Base-by-base conservation (phyloP, 1,140 invertebrate species). In the Ptiloglossa arizonensis region DNA sequence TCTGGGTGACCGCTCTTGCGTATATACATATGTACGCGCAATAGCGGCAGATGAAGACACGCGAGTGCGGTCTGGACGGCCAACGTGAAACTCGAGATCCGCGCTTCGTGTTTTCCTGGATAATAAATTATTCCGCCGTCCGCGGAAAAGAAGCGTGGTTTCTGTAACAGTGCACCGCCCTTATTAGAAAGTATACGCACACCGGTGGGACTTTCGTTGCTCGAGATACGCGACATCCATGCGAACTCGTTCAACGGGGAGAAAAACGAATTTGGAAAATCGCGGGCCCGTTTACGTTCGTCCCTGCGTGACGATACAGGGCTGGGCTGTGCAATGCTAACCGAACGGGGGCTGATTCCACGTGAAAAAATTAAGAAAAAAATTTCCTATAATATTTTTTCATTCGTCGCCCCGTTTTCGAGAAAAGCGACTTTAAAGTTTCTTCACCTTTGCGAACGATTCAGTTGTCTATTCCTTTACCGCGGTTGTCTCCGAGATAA, bases 1-100 rank as follows among this genome's bases (percentile, higher is more conserved):
- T 22, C 48, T 73, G 22, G 59, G 24, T 46, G 70, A 57, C 69
- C 69, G 35, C 57, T 72, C 46, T 48, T 32, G 68, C 68, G 57
- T 63, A 50, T 48, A 9, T 6, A n/a, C 15, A 29, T 29, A 56
- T 24, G 11, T 24, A 5, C 11, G 24, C 32, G 5, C 8, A 60
- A 38, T 46, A n/a, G 32, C 38, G 19, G 56, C 62, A 50, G 56
- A 79, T 74, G 77, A 79, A 74, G 71, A 79, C 70, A 79, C 77
- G 77, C 70, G 77, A 79, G 54, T 44, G 70, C 35, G 70, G 70
- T 79, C n/a, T 79, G 60, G 52, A 60, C 44, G 56, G 6, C 35
- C 32, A 41, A 13, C 44, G n/a, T 79, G 77, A 67, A 79, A 79
- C 64, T 75, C 22, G 71, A 79, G 77, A 75, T 52, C 29, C 24